phyloP scores from a whole-genome alignment of 2,888 invertebrate genomes.

The Hartigia nigra region DNA sequence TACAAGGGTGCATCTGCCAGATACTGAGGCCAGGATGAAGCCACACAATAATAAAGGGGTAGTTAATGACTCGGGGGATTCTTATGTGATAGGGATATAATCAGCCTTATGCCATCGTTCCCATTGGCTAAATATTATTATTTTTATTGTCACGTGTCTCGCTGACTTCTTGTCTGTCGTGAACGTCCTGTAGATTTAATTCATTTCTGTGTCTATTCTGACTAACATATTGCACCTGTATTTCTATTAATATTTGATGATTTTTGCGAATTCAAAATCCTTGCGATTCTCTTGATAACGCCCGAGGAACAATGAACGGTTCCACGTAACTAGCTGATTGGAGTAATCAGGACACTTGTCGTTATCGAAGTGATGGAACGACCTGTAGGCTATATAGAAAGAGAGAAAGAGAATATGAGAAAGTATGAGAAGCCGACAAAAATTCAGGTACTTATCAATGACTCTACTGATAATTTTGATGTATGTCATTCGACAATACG shows the following conservation, averaged over 20 bases:
- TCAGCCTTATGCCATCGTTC: conserved; percentile 49
- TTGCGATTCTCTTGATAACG: neutral
- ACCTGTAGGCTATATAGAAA: neutral
- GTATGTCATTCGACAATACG: conserved; percentile 9
- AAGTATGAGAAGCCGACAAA: neutral
- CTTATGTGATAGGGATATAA: conserved; percentile 20
- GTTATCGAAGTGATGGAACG: neutral
- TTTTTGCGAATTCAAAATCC: neutral
- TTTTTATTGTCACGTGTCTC: neutral
- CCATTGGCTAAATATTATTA: conserved; percentile 61
- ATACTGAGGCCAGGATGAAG: conserved; percentile 25
- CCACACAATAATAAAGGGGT: conserved; percentile 61
- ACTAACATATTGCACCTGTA: neutral
- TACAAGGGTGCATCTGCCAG: conserved; percentile 59
- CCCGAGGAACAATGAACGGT: neutral
- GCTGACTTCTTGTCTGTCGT: neutral
- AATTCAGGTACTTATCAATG: neutral
- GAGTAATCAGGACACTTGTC: neutral
- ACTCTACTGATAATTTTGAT: neutral
- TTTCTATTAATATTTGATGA: neutral
- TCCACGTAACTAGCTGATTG: neutral
- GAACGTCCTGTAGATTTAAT: neutral
- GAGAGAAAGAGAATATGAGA: neutral
- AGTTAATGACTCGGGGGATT: conserved; percentile 56
- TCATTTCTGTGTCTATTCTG: neutral